Evolutionary conservation across 2,888 invertebrate genomes (phyloP).

Genomic region (Endotricha flammealis): DNA sequence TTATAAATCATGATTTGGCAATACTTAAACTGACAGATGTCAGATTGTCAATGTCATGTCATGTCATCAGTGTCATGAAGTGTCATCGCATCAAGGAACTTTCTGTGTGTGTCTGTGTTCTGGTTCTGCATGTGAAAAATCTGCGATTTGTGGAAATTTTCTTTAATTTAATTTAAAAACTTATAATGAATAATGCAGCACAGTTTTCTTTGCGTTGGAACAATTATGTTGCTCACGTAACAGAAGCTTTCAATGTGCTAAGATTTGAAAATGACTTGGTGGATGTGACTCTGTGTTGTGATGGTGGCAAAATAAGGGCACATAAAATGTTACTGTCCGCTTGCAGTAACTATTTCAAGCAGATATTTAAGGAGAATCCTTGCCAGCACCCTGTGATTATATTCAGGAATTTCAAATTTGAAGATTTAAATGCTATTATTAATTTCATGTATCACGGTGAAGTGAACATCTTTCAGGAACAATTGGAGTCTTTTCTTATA

Average conservation of each 20-base stretch:
- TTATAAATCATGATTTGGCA: too few species aligned
- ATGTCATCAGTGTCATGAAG: too few species aligned
- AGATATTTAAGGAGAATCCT: conserved; percentile 85
- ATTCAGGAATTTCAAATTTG: conserved; percentile 87
- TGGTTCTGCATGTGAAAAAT: too few species aligned
- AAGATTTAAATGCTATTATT: conserved; percentile 86
- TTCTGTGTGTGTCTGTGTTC: too few species aligned
- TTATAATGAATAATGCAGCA: conserved; percentile 80
- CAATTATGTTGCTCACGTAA: conserved; percentile 88
- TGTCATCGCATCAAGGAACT: too few species aligned
- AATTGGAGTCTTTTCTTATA: conserved; percentile 86
- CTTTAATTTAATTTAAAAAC: too few species aligned
- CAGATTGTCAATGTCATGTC: too few species aligned
- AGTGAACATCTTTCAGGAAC: conserved; percentile 88
- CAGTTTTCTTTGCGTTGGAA: conserved; percentile 93
- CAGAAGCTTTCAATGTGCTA: conserved; percentile 87
- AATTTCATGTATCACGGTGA: conserved; percentile 92
- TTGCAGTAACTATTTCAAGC: conserved; percentile 88
- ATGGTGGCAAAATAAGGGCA: conserved; percentile 89
- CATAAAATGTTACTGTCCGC: conserved; percentile 91
- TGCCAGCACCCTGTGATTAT: conserved; percentile 89
- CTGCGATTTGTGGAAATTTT: too few species aligned
- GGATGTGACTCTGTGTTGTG: conserved; percentile 91
- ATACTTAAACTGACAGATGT: too few species aligned
- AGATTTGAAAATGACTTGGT: conserved; percentile 84